These are phyloP conservation scores for Drosophila mimica DNA, from an alignment of 2,888 invertebrate genomes.

Conservation along the genomic window DNA sequence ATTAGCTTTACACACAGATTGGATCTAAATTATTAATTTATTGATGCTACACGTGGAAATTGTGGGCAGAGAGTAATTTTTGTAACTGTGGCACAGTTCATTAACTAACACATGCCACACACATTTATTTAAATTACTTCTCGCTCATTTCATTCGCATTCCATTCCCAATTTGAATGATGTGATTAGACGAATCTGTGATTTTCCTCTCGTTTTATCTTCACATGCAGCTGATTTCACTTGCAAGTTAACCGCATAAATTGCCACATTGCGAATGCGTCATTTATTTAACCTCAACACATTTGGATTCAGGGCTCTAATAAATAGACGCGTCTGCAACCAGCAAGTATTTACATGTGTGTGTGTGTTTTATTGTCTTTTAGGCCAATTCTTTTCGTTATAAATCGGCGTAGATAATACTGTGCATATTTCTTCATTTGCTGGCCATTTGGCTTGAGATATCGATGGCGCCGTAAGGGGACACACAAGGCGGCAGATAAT, in stretches of 20 bases:
- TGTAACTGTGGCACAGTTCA: conserved; percentile 26
- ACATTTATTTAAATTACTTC: conserved; percentile 33
- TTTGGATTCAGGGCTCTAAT: conserved; percentile 30
- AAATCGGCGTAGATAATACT: conserved; percentile 49
- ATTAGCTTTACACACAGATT: neutral
- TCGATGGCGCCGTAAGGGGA: conserved; percentile 53
- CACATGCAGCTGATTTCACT: conserved; percentile 47
- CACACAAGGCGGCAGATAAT: conserved; percentile 59
- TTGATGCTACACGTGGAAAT: conserved; percentile 2
- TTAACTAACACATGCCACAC: conserved; percentile 29
- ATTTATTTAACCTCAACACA: conserved; percentile 49
- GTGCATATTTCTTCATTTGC: conserved; percentile 55
- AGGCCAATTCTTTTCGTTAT: conserved; percentile 40
- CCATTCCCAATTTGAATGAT: conserved; percentile 23
- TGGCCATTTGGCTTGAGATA: conserved; percentile 56
- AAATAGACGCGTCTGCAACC: conserved; percentile 11
- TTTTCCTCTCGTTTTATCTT: conserved; percentile 38
- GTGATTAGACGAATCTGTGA: conserved; percentile 21
- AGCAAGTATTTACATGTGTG: neutral
- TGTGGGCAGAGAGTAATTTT: neutral
- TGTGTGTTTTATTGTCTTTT: neutral
- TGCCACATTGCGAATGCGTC: conserved; percentile 61
- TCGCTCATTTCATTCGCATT: conserved; percentile 27
- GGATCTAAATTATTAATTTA: neutral
- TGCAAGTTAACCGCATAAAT: conserved; percentile 51